Conservation (phyloP, 2,888 invertebrate species). For the Axea sp. region DNA sequence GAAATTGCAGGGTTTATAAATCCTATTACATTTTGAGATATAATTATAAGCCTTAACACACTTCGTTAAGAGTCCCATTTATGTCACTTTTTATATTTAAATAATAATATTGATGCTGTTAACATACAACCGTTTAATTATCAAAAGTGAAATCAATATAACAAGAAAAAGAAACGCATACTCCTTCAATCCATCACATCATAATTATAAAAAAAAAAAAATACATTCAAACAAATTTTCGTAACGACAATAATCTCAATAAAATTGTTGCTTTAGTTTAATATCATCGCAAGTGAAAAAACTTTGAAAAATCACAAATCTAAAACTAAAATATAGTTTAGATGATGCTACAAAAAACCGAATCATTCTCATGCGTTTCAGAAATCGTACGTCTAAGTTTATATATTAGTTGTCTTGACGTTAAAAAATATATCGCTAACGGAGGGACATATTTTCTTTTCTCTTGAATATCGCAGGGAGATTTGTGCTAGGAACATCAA, state of each 20-base stretch:
- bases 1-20: constrained; percentile 74
- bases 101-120: constrained; percentile 46
- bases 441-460: constrained; percentile 37
- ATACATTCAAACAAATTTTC: constrained; percentile 3
- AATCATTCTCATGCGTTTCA: constrained; percentile 33
- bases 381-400: constrained; percentile 28
- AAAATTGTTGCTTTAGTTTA: constrained; percentile 26
- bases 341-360: too few species aligned
- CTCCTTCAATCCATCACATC: constrained; percentile 1
- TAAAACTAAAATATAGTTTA: too few species aligned
- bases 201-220: constrained; percentile 7
- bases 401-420: constrained; percentile 10
- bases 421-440: constrained; percentile 53
- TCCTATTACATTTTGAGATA: constrained; percentile 63
- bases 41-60: constrained; percentile 70
- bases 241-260: constrained; percentile 30
- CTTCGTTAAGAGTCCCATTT: constrained; percentile 65
- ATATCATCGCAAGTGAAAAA: not conserved
- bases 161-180: not conserved
- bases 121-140: constrained; percentile 4
- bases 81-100: constrained; percentile 68
- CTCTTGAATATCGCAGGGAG: constrained; percentile 16
- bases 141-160: constrained; percentile 7
- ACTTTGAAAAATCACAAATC: too few species aligned
- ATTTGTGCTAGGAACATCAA: constrained; percentile 45